These are phyloP conservation scores for Drosophila suboccidentalis DNA, from an alignment of 2,888 invertebrate species.

Conservation along the genomic window DNA sequence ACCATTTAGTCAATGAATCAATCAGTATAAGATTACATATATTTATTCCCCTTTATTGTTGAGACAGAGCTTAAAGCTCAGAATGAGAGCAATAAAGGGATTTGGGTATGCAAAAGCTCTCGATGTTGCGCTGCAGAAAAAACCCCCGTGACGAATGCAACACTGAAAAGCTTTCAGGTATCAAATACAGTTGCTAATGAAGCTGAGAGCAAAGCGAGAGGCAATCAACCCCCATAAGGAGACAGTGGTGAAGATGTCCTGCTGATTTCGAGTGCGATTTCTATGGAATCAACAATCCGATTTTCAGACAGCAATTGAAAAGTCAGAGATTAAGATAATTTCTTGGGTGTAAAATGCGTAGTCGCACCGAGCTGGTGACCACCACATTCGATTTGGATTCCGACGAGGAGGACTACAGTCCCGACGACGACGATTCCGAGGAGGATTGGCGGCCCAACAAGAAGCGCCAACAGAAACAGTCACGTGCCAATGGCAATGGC, in stretches of 20 bases:
- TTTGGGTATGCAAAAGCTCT: conserved; percentile 32
- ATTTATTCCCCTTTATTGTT: not conserved
- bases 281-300: conserved; percentile 59
- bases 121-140: conserved; percentile 7
- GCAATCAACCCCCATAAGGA: conserved; percentile 45
- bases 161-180: conserved; percentile 39
- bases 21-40: not conserved
- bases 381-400: conserved; percentile 85
- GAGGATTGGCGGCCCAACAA: conserved; percentile 85
- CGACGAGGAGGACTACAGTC: conserved; percentile 84
- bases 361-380: conserved; percentile 85
- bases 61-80: conserved; percentile 17
- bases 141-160: conserved; percentile 36
- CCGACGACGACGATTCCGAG: conserved; percentile 85
- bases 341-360: conserved; percentile 77
- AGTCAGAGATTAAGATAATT: not conserved
- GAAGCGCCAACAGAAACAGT: conserved; percentile 75
- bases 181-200: conserved; percentile 35
- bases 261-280: conserved; percentile 17
- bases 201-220: conserved; percentile 32
- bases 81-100: conserved; percentile 1
- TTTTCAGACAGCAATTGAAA: conserved; percentile 57
- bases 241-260: conserved; percentile 49
- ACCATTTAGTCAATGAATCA: not conserved
- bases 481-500: conserved; percentile 51